Evolutionary conservation across 1,140 invertebrate genomes (phyloP), one percentile per base, ranked within the genome.

Genomic region (Vanessa tameamea): DNA sequence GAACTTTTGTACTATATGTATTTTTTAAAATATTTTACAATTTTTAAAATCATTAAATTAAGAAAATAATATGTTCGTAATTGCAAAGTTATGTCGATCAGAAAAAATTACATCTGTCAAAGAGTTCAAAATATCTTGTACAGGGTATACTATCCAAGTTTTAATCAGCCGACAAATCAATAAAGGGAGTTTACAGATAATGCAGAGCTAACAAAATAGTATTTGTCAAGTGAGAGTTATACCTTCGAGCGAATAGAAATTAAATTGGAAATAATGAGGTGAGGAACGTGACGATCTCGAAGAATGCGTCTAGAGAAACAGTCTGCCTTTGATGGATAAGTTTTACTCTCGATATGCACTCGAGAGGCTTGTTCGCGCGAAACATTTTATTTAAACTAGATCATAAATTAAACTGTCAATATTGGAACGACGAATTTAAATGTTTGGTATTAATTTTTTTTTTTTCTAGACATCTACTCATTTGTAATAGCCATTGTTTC

Each of bases 261-360:
- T 31, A 47, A 68, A 68, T 68, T 68, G 23, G 50, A 55, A 68
- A 68, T 68, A 55, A 55, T 37, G 9, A 43, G 65, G 65, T 68
- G 31, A 20, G 50, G 51, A 51, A 67, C 65, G 65, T 55, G 65
- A 67, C 26, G 14, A 57, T 61, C 15, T 67, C 31, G 31, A 31
- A 53, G 51, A 67, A 67, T 66, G 64, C 26, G 47, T 66, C 23
- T 26, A 53, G 47, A 43, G 26, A 66, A 55, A 53, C 31, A 20
- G 14, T 55, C 51, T 66, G 57, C 57, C 57, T 61, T 61, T 61
- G 13, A 61, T 61, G 31, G 57, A 61, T 37, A 57, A 57, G 6
- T 61, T 61, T 61, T 15, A 61, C 57, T 37, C 57, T 61, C 57
- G 57, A 61, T 61, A 14, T 7, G 15, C 12, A 9, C 1, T 26